Base-by-base conservation (phyloP, 2,113 vertebrate genomes). In the Mirounga angustirostris region DNA sequence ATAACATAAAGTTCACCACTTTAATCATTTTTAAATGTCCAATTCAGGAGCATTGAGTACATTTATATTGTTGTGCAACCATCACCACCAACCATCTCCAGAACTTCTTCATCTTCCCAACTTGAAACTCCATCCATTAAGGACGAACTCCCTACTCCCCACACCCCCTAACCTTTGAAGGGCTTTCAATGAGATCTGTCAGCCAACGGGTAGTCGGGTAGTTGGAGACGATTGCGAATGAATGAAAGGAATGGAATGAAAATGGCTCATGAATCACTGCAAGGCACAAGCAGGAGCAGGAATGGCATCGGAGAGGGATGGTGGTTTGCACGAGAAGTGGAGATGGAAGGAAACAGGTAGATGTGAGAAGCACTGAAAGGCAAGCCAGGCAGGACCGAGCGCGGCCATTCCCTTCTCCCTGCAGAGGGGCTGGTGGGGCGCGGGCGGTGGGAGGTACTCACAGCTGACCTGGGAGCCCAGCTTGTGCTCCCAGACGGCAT, bases 381-480 rank as follows among this genome's bases (percentile, higher is more conserved):
- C 9, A 1, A 5, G 0, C 0, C 2, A 11, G 69, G 69, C 22
- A 33, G 59, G 33, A 50, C 8, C 14, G 50, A 33, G 88, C 0
- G 40, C 2, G 4, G 65, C 61, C 52, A 1, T 4, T 65, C 54
- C 43, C 82, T 21, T 6, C 18, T 54, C 58, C 33, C 9, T 13
- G 58, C 12, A 16, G 65, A 40, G 56, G 52, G 1, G 50, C 1
- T 2, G 14, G 40, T 0, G 33, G 43, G 30, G 43, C 3, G 3
- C 7, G 21, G 92, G 63, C 0, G 10, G 7, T 1, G 89, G 82
- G 46, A 81, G 82, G 78, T 98, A 99, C 99, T 99, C 98, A 99
- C 99, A 98, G 98, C 99, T 99, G 83, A 99, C 99, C 98, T 99
- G 99, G 8, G 99, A 99, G 94, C 99, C 99, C 36, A 99, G 99